Evolutionary conservation across 2,797 vertebrate species (phyloP), one percentile per base, ranked within the genome.

Genomic region (Catharus ustulatus): DNA sequence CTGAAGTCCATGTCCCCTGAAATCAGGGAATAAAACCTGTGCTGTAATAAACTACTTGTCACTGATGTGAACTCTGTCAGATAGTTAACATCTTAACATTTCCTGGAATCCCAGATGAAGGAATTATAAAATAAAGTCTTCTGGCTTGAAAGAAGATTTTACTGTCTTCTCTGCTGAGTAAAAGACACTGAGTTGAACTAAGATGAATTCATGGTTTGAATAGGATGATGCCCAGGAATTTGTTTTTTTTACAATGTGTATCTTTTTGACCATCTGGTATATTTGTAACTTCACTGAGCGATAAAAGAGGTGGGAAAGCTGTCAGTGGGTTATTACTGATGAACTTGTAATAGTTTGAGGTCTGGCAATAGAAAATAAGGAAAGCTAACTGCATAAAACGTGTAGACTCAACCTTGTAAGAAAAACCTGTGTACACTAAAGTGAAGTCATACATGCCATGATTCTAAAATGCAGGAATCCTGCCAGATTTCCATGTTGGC

Each of bases 21-120:
- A 97, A 95, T 93, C 23, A 3, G 85, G 69, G 82, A 91, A 87
- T 95, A 80, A 92, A 96, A 96, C 74, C 69, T 71, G 40, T 46
- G 69, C 82, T 77, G 11, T 89, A 87, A 85, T 93, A 95, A 95
- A 89, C 77, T 88, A 1, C 79, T 87, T 93, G 95, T 87, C 90
- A 94, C 78, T 57, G 89, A 48, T 58, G 63, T 96, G 84, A 95
- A 90, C 93, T 94, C 90, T 81, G 76, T 90, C 94, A 87, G 84
- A 55, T 42, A 79, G 91, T 84, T 96, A 95, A 94, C 84, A 84
- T 80, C 96, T 91, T 91, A 91, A 92, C 72, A 66, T 91, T 80
- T 87, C 68, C 64, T 90, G 79, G 52, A 83, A 81, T 90, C 76
- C 62, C 59, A 73, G 68, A 22, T 91, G 89, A 87, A 85, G 77